phyloP scores from a whole-genome alignment of 2,797 vertebrate species.

The Lerista edwardsae region DNA sequence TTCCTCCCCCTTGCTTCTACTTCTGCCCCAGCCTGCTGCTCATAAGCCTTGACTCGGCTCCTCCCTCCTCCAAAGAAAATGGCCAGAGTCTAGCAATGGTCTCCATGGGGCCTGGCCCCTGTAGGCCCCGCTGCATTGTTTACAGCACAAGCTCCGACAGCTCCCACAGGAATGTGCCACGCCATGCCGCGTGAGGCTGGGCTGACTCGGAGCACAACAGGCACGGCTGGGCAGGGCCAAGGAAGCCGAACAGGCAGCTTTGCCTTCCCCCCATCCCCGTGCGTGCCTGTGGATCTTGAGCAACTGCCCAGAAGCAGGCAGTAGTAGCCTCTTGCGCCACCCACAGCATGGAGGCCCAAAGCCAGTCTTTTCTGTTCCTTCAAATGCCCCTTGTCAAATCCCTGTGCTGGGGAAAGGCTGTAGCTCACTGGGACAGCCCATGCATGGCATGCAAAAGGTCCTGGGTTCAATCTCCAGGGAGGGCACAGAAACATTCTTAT shows the following conservation, averaged over 20 bases:
- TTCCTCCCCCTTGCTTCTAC: background rate
- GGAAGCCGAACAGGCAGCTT: background rate
- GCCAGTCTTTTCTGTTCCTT: no score
- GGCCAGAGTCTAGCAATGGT: no score
- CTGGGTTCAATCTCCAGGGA: no score
- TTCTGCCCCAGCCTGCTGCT: background rate
- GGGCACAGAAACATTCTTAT: no score
- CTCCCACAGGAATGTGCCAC: background rate
- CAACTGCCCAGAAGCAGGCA: no score
- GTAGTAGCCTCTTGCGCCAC: background rate
- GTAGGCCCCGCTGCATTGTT: background rate
- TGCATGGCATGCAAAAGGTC: no score
- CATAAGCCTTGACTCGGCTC: background rate
- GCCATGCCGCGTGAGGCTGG: background rate
- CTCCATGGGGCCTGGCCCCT: background rate
- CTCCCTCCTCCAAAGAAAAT: background rate
- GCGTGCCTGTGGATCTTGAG: no score
- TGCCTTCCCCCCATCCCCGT: no score
- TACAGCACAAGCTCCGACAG: background rate
- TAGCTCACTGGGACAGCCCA: no score
- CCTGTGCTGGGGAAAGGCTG: no score
- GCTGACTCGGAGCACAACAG: background rate
- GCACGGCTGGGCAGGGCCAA: background rate
- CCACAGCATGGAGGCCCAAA: no score
- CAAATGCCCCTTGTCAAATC: no score